A percentile compares a stretch with the other conserved stretches of the same genome.
Conservation (phyloP, 1,140 invertebrate species). For the Drosophila eugracilis region DNA sequence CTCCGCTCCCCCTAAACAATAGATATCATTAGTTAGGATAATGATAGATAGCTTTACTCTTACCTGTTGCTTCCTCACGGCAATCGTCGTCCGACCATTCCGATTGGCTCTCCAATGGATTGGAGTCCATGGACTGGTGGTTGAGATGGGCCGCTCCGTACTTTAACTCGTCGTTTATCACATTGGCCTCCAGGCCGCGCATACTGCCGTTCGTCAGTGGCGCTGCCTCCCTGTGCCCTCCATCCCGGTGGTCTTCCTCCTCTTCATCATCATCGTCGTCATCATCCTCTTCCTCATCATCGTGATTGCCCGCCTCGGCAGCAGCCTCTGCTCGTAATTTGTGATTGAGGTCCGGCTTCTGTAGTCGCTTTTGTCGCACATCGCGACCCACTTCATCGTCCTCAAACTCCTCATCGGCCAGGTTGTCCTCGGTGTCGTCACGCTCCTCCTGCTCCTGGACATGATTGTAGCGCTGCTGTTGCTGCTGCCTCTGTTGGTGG, state of each 20-base stretch:
- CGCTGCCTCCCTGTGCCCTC: conserved; percentile 18
- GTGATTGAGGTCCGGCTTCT: conserved; percentile 28
- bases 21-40: not conserved
- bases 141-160: conserved; percentile 84
- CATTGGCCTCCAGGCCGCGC: conserved; percentile 75
- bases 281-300: conserved; percentile 19
- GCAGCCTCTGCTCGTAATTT: conserved; percentile 13
- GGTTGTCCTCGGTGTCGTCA: conserved; percentile 82
- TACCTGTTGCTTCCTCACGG: conserved; percentile 84
- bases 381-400: conserved; percentile 81
- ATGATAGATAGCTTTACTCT: accelerated
- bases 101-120: conserved; percentile 88
- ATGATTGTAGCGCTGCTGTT: conserved; percentile 67
- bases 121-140: conserved; percentile 84
- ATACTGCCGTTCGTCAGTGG: conserved; percentile 49
- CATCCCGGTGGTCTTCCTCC: conserved; percentile 28
- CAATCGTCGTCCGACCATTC: conserved; percentile 91
- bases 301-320: conserved; percentile 9
- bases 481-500: conserved; percentile 56
- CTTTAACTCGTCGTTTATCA: conserved; percentile 85
- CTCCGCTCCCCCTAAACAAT: conserved; percentile 87
- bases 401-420: conserved; percentile 83
- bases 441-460: conserved; percentile 70
- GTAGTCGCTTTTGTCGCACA: conserved; percentile 73
- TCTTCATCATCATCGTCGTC: conserved; percentile 23